Evolutionary conservation across 2,888 invertebrate species (phyloP), one percentile per base, ranked within the genome.

Genomic region (Lutraria lutraria): DNA sequence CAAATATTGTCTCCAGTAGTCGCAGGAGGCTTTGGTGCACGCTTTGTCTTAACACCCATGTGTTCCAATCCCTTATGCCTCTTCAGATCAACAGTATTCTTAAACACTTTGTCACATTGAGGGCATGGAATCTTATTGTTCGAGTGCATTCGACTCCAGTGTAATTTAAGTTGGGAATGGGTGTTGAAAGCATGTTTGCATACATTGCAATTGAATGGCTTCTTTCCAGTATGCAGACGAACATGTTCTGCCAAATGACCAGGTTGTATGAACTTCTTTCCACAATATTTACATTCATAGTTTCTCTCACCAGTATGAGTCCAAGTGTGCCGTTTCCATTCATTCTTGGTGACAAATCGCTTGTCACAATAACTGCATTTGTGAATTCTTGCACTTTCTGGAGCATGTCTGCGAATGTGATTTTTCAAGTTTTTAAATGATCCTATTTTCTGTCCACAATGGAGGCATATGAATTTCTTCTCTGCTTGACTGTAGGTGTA

Each of bases 191-290:
- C 29, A n/a, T 79, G 81, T 13, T 31, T 52, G 31, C 92, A 92
- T 4, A 79, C 25, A 0, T 43, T 56, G 82, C 92, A 92, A 6
- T 25, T 15, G 56, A 81, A 88, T 0, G 89, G 88, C 52, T 88
- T 89, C 8, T 83, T 12, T 13, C 89, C 88, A 1, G 83, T 80
- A 60, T 92, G 92, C 29, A 86, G 81, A 13, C 79, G 56, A 12
- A 56, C 16, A 72, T 92, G 92, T 31, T 89, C 87, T 0, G 76
- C 16, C 15, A 92, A 56, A 83, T 92, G 92, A 12, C 92, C 92
- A 54, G 88, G 80, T 81, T 92, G 92, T 25, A 85, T 83, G 72
- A 92, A 92, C n/a, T 60, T 83, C 82, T 92, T 92, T 0, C 79
- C 83, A 88, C 92, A 92, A 12, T 60, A 21, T 25, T 85, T 85